Percentiles rank a stretch among this genome's conserved stretches.
phyloP scores from a whole-genome alignment of 64 coral and sea anemone genomes.

The Dendrophyllia cribrosa region DNA sequence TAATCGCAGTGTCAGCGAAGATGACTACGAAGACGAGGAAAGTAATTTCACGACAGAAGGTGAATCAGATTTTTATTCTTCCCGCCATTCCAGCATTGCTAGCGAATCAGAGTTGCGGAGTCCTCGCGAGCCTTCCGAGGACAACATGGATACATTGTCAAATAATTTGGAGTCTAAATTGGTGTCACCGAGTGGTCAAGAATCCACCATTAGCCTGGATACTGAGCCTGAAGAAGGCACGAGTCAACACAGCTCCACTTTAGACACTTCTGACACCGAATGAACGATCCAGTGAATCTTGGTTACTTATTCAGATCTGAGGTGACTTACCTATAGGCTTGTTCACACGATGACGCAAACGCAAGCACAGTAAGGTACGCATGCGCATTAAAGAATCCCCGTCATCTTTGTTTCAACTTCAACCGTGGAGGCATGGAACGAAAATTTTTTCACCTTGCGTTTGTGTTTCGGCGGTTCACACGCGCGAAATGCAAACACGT shows the following conservation, averaged over 20 bases:
- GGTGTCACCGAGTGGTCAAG: background rate
- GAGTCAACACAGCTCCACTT: slow-evolving; percentile 25
- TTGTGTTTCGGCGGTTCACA: no score
- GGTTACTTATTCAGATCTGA: no score
- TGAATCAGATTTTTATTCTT: slow-evolving; percentile 63
- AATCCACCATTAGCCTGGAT: background rate
- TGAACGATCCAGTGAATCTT: background rate
- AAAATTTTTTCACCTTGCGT: no score
- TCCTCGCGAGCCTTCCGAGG: background rate
- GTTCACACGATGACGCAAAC: no score
- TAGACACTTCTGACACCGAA: slow-evolving; percentile 9
- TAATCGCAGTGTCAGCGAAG: slow-evolving; percentile 13
- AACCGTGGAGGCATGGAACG: no score
- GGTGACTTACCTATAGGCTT: no score
- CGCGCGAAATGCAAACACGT: no score
- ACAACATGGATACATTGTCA: background rate
- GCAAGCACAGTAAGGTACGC: no score
- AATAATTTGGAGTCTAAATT: background rate
- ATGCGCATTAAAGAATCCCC: no score
- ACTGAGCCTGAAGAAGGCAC: slow-evolving; percentile 3
- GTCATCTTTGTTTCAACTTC: no score
- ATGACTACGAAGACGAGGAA: slow-evolving; percentile 29
- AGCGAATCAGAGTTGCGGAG: slow-evolving; percentile 35
- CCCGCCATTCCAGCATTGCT: slow-evolving; percentile 47
- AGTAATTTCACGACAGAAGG: slow-evolving; percentile 51